Conservation (phyloP, 2,797 vertebrate species). For the Rhadinocentrus ornatus region DNA sequence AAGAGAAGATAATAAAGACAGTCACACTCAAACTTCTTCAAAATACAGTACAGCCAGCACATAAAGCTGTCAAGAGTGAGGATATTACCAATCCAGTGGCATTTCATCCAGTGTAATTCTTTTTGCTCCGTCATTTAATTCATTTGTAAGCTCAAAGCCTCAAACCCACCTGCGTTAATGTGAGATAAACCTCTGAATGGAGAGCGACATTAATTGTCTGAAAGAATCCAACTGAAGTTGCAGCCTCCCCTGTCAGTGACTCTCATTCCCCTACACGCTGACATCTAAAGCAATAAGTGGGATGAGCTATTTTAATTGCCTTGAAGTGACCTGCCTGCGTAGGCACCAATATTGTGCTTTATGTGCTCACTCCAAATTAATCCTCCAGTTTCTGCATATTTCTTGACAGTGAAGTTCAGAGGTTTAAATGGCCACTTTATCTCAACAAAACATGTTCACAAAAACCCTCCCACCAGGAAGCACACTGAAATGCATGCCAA, state of each 20-base stretch:
- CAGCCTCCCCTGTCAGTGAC: slow-evolving; percentile 53
- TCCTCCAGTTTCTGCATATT: slow-evolving; percentile 48
- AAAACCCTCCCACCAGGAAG: slow-evolving; percentile 23
- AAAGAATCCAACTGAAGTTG: slow-evolving; percentile 65
- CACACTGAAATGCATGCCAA: slow-evolving; percentile 3
- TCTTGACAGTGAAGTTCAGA: slow-evolving; percentile 62
- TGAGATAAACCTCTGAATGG: slow-evolving; percentile 62
- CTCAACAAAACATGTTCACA: slow-evolving; percentile 51
- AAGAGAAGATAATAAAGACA: slow-evolving; percentile 13
- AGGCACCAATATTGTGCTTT: slow-evolving; percentile 53
- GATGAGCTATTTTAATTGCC: slow-evolving; percentile 72
- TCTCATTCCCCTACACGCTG: slow-evolving; percentile 53
- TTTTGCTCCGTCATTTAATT: slow-evolving; percentile 52
- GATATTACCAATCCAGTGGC: slow-evolving; percentile 19
- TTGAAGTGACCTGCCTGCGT: slow-evolving; percentile 62
- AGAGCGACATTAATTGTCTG: slow-evolving; percentile 65
- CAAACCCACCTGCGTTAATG: slow-evolving; percentile 51
- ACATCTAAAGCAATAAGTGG: slow-evolving; percentile 72
- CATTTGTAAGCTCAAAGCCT: slow-evolving; percentile 58
- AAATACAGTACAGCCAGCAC: slow-evolving; percentile 3
- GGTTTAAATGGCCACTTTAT: slow-evolving; percentile 62
- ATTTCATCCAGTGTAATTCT: slow-evolving; percentile 23
- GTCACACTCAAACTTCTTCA: slow-evolving; percentile 1
- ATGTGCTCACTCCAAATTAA: slow-evolving; percentile 55
- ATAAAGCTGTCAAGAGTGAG: slow-evolving; percentile 3